Percentiles rank a stretch among this genome's conserved stretches.
phyloP scores from a whole-genome alignment of 2,797 vertebrate genomes.

The Podargus strigoides region DNA sequence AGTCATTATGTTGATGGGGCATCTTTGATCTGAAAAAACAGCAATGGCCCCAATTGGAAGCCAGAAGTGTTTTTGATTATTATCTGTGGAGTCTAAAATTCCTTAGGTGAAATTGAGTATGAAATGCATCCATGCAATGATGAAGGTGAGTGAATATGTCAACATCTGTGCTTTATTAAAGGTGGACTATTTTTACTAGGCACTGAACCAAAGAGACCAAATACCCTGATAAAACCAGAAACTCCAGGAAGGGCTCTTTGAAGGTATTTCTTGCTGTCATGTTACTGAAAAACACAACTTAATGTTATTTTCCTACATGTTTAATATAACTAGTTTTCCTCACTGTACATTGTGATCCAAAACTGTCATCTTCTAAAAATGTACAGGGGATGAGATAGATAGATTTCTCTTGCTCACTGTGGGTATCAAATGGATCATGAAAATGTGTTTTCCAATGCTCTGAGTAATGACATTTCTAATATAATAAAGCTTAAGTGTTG shows the following conservation, averaged over 20 bases:
- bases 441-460: background rate
- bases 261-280: slow-evolving; percentile 73
- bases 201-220: slow-evolving; percentile 78
- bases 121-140: slow-evolving; percentile 76
- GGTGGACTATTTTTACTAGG: slow-evolving; percentile 74
- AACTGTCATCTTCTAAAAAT: background rate
- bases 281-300: slow-evolving; percentile 62
- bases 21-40: slow-evolving; percentile 75
- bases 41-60: slow-evolving; percentile 76
- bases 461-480: background rate
- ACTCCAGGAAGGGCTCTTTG: slow-evolving; percentile 75
- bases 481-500: background rate
- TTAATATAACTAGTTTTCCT: slow-evolving; percentile 59
- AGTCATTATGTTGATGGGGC: slow-evolving; percentile 47
- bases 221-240: slow-evolving; percentile 77
- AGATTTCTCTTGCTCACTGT: background rate
- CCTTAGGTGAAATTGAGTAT: slow-evolving; percentile 82
- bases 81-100: slow-evolving; percentile 81
- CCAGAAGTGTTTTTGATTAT: slow-evolving; percentile 77
- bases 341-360: background rate
- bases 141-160: slow-evolving; percentile 75
- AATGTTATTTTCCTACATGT: slow-evolving; percentile 46
- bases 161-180: slow-evolving; percentile 80
- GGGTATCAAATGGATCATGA: background rate
- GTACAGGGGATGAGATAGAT: background rate